phyloP scores from a whole-genome alignment of 2,113 vertebrate genomes.

The Orcinus orca region DNA sequence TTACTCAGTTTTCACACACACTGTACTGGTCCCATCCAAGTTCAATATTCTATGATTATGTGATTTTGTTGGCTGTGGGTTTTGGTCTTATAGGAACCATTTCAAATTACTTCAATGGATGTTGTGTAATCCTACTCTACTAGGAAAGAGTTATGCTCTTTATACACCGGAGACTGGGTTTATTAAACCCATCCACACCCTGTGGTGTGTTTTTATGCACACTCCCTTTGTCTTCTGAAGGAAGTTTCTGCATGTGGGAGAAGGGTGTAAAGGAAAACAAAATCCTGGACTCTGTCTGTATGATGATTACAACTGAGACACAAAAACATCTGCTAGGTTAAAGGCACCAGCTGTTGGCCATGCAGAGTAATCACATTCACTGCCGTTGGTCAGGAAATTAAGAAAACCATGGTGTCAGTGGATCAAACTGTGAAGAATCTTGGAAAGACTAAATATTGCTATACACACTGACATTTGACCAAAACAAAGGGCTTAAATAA shows the following conservation, averaged over 20 bases:
- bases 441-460: conserved; percentile 22
- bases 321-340: conserved; percentile 43
- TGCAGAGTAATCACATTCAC: neutral
- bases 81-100: neutral
- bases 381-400: neutral
- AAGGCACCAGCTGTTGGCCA: conserved; percentile 38
- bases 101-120: conserved; percentile 5
- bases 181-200: conserved; percentile 51
- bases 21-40: neutral
- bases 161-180: neutral
- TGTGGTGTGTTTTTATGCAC: conserved; percentile 8
- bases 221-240: conserved; percentile 43
- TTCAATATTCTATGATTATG: neutral
- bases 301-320: conserved; percentile 32
- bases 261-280: conserved; percentile 37
- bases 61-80: neutral
- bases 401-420: neutral
- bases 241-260: conserved; percentile 52
- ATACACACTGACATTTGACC: neutral
- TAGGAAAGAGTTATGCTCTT: neutral
- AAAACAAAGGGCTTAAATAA: neutral
- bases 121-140: neutral
- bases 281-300: neutral
- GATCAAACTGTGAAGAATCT: conserved; percentile 12
- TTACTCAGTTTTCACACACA: neutral